These are phyloP conservation scores for Phocoena phocoena DNA, from an alignment of 2,113 vertebrate genomes.

Conservation along the genomic window DNA sequence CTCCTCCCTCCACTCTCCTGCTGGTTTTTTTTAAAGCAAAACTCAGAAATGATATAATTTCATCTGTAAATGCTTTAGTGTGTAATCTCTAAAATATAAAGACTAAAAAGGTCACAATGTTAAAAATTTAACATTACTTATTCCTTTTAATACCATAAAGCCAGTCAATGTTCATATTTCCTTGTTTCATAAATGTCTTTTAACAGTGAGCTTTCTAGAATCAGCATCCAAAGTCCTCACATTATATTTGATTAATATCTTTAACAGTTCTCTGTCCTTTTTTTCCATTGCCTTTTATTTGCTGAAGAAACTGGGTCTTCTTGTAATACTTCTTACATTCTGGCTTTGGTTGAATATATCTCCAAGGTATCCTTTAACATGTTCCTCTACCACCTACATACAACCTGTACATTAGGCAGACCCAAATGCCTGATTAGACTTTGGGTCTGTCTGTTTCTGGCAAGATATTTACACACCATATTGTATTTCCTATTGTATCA, in stretches of 20 bases:
- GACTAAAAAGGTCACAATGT: not conserved
- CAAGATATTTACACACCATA: not conserved
- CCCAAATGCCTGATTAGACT: not conserved
- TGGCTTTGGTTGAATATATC: not conserved
- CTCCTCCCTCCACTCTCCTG: not conserved
- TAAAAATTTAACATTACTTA: not conserved
- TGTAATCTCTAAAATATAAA: not conserved
- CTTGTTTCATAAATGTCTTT: not conserved
- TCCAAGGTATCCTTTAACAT: not conserved
- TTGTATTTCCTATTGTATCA: not conserved
- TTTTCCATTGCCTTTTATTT: not conserved
- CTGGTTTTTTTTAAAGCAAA: not conserved
- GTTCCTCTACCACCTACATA: not conserved
- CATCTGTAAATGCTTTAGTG: constrained; percentile 5
- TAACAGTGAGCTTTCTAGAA: constrained; percentile 31
- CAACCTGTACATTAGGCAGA: not conserved
- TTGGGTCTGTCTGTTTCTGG: not conserved
- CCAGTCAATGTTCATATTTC: not conserved
- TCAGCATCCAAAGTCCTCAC: not conserved
- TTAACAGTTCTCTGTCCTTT: not conserved
- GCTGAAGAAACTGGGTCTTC: not conserved
- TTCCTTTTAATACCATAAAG: constrained; percentile 10
- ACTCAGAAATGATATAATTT: not conserved
- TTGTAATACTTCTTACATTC: not conserved
- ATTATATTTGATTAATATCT: not conserved